phyloP scores from a whole-genome alignment of 1,140 invertebrate genomes.

The Ectropis grisescens region DNA sequence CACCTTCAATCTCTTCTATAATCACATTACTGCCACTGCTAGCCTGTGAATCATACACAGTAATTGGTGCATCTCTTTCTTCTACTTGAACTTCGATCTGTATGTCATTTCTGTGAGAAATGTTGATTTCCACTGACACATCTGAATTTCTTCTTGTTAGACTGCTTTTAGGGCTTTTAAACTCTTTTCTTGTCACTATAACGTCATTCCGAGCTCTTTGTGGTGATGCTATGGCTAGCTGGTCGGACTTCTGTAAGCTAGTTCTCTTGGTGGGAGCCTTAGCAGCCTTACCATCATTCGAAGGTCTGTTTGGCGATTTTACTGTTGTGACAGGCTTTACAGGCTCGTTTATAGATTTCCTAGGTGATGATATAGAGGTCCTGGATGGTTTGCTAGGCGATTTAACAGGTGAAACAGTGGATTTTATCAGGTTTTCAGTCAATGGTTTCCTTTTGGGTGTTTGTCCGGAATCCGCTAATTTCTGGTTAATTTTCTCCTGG shows the following conservation, averaged over 20 bases:
- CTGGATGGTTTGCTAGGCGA: conserved; percentile 31
- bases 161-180: conserved; percentile 41
- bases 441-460: conserved; percentile 47
- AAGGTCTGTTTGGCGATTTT: conserved; percentile 13
- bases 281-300: conserved; percentile 23
- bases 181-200: conserved; percentile 49
- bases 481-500: conserved; percentile 65
- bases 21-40: conserved; percentile 35
- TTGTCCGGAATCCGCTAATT: conserved; percentile 56
- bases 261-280: conserved; percentile 18
- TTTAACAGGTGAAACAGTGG: conserved; percentile 26
- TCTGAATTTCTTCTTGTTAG: conserved; percentile 43
- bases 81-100: conserved; percentile 67
- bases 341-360: conserved; percentile 21
- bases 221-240: conserved; percentile 12
- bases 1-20: conserved; percentile 52
- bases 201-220: conserved; percentile 33
- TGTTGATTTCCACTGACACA: conserved; percentile 64
- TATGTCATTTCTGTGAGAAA: conserved; percentile 62
- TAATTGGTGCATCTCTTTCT: conserved; percentile 54
- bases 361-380: conserved; percentile 33
- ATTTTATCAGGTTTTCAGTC: conserved; percentile 35
- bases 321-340: too few species aligned
- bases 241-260: conserved; percentile 27
- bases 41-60: conserved; percentile 27